Conservation (phyloP, 2,797 vertebrate genomes). For the Miopithecus talapoin region DNA sequence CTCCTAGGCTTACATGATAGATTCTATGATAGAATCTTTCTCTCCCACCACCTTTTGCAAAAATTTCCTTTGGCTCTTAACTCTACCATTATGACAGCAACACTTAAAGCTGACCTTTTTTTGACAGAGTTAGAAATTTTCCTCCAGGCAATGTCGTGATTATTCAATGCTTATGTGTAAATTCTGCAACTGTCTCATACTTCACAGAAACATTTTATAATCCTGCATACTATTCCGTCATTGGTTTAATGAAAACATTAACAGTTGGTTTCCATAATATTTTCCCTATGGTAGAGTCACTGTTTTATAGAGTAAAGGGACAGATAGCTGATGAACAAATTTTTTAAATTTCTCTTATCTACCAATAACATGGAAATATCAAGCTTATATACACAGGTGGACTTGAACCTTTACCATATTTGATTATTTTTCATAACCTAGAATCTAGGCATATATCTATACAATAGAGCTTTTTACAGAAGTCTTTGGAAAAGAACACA, state of each 20-base stretch:
- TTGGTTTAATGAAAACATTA: neutral
- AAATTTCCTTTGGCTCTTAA: neutral
- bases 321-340: neutral
- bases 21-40: neutral
- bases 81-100: constrained; percentile 17
- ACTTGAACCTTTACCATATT: neutral
- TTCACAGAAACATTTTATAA: neutral
- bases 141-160: neutral
- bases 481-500: neutral
- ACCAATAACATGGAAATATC: neutral
- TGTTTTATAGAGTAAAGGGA: neutral
- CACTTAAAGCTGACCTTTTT: constrained; percentile 30
- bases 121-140: constrained; percentile 11
- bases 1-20: neutral
- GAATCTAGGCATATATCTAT: neutral
- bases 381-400: neutral
- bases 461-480: neutral
- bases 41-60: neutral
- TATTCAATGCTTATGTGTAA: neutral
- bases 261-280: neutral
- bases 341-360: neutral
- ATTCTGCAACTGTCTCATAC: neutral
- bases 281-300: neutral
- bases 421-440: neutral
- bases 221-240: rapidly evolving